Conservation (phyloP, 1,140 invertebrate species). For the Apis laboriosa region DNA sequence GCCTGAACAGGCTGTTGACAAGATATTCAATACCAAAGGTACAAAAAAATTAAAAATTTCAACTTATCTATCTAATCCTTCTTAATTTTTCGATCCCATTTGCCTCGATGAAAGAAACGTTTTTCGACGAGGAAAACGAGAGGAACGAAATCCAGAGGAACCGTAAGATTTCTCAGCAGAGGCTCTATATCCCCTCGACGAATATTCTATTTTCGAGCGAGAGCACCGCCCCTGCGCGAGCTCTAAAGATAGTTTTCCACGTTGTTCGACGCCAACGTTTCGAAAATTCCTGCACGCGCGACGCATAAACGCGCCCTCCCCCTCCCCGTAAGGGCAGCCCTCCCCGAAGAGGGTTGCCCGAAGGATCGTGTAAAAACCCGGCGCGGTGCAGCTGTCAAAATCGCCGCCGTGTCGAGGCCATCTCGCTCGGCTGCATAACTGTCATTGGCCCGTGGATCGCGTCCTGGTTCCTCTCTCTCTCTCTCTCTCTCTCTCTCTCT, state of each 20-base stretch:
- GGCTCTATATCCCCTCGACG: slow-evolving; percentile 48
- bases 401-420: slow-evolving; percentile 1
- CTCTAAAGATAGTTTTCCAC: slow-evolving; percentile 65
- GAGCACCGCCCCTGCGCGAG: slow-evolving; percentile 65
- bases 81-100: too few species aligned
- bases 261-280: slow-evolving; percentile 61
- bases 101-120: not conserved
- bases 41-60: too few species aligned
- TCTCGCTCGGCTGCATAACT: slow-evolving; percentile 18
- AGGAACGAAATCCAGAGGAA: slow-evolving; percentile 6
- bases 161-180: slow-evolving; percentile 41
- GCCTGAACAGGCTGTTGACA: too few species aligned
- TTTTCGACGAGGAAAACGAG: not conserved
- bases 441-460: slow-evolving; percentile 38
- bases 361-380: not conserved
- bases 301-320: not conserved
- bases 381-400: slow-evolving; percentile 59
- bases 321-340: slow-evolving; percentile 27
- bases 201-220: slow-evolving; percentile 77
- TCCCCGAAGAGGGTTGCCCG: slow-evolving; percentile 32
- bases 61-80: too few species aligned
- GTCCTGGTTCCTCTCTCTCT: not conserved
- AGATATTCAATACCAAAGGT: too few species aligned
- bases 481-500: not conserved
- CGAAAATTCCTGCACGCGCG: slow-evolving; percentile 71